Base-by-base conservation (phyloP, 1,140 invertebrate species). In the Lamellibrachia luymesi region DNA sequence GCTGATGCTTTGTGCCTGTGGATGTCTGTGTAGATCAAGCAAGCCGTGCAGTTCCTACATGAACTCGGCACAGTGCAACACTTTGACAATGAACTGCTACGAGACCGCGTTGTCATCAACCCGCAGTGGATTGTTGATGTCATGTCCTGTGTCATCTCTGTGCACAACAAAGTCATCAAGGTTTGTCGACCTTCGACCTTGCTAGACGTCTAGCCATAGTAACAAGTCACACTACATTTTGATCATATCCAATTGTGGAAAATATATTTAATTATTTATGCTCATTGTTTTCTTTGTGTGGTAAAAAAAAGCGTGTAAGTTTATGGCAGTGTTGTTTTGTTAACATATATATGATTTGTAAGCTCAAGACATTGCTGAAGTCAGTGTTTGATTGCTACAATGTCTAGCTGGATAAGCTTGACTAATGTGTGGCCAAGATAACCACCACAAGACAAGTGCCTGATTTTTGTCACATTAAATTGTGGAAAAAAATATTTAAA, bases 61-160 rank as follows among this genome's bases (percentile, higher is more conserved):
- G 95, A 96, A 90, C 94, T 96, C 4, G 96, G 96, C n/a, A 96
- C 95, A 49, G 93, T 96, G 6, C 95, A 96, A 94, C 95, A 96
- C 93, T 96, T 96, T 95, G 95, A 96, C 93, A 96, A 95, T 92
- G 95, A 96, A 50, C 95, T 96, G 92, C 94, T 96, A 8, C 93
- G 95, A 56, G 94, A 96, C 38, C 94, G 95, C 90, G 95, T 96
- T 4, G 95, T 96, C 25, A 96, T 96, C 90, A 96, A 96, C 93
- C 96, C 96, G 50, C 96, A 96, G 94, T 96, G 95, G 95, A 96
- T 96, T 93, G 96, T 96, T 17, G 94, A 96, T 94, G 95, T 96
- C 22, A 96, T 96, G 95, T 94, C 96, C 10, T 96, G 95, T 94
- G 94, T 96, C 27, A 96, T 96, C 10, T 96, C 95, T 51, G 95